phyloP scores from a whole-genome alignment of 2,888 invertebrate species.

The Trichacis sp. region DNA sequence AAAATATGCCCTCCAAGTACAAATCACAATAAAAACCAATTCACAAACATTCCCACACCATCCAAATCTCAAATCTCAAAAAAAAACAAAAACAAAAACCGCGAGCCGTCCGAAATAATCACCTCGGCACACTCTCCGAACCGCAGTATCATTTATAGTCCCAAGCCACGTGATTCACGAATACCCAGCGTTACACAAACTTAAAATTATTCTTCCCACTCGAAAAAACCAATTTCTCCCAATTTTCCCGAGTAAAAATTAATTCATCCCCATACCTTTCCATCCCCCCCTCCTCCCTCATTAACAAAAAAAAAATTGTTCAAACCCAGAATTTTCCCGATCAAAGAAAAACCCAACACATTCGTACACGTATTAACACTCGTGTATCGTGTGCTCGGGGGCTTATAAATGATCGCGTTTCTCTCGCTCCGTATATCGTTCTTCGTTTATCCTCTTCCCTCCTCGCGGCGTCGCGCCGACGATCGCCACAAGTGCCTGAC shows the following conservation, averaged over 20 bases:
- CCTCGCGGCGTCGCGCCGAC: constrained; percentile 27
- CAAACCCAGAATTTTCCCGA: background rate
- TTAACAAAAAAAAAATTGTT: too few relatives aligned
- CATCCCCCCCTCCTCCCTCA: too few relatives aligned
- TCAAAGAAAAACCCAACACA: constrained; percentile 25
- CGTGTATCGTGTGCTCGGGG: constrained; percentile 17
- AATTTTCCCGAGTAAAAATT: too few relatives aligned
- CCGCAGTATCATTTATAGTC: background rate
- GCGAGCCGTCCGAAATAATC: too few relatives aligned
- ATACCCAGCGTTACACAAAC: background rate
- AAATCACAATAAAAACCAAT: too few relatives aligned
- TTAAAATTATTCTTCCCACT: background rate
- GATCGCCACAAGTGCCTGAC: constrained; percentile 41
- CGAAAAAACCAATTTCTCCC: too few relatives aligned
- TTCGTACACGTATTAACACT: constrained; percentile 26
- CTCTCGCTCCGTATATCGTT: constrained; percentile 13
- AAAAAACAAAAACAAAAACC: too few relatives aligned
- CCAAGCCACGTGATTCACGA: background rate
- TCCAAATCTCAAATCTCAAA: too few relatives aligned
- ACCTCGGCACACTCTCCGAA: background rate
- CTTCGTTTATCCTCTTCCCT: constrained; percentile 19
- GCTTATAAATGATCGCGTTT: constrained; percentile 30
- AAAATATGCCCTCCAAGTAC: too few relatives aligned
- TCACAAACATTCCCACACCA: too few relatives aligned
- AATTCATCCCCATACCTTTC: too few relatives aligned